Evolutionary conservation across 2,888 invertebrate genomes (phyloP), one percentile per base, ranked within the genome.

Genomic region (Cerastis leucographa): DNA sequence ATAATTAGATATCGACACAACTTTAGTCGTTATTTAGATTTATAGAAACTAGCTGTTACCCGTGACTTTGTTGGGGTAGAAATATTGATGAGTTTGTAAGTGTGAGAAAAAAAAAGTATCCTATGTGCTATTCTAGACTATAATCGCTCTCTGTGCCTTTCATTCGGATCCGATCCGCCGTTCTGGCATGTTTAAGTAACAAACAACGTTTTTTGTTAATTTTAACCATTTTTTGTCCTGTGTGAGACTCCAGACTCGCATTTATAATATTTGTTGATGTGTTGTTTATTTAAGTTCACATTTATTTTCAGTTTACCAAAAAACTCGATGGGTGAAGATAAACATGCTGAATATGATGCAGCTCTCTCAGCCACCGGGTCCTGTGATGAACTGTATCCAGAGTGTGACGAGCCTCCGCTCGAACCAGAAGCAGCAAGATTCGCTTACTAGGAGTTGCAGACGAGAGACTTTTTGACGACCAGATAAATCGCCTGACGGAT

Each of bases 371-470:
- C 93, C 0, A 87, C 85, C 0, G 91, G 87, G 2, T 87, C 94
- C 2, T 96, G 96, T 71, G 92, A 94, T 12, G 88, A 89, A 7
- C 78, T 95, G 35, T 96, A 95, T 74, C 95, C 96, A 8, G 93
- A 93, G 14, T 96, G 96, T 78, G 84, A 86, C 0, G 88, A 92
- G 7, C 77, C 87, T 1, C 25, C 88, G 5, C 62, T 86, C 4
- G 74, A 83, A 22, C 65, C 85, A n/a, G 78, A 83, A 0, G 76
- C 86, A 8, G 78, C 88, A 19, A 85, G 71, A 69, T 81, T 83
- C 49, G 51, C 74, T 56, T 89, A 89, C 64, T 89, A 77, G 76
- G 1, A 11, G 40, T 14, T 17, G n/a, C 17, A 66, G 12, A 70
- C 51, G 62, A 35, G 56, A 44, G 9, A 70, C 4, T 1, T 49